Base-by-base conservation (phyloP, 2,113 vertebrate species). In the Podiceps cristatus region DNA sequence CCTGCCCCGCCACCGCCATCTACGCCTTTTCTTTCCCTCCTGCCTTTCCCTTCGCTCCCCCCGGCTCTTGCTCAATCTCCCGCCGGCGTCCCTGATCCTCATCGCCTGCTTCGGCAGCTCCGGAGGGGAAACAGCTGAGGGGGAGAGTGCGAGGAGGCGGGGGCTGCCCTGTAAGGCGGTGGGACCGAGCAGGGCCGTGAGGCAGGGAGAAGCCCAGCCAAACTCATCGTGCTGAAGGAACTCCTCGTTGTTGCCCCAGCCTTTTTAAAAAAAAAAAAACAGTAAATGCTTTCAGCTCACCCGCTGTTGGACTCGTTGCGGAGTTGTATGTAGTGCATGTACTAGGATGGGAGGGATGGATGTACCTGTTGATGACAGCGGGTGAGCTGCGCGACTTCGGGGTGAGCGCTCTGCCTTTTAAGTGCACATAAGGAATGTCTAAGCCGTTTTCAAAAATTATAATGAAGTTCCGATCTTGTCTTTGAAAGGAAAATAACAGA, bases 341-440 rank as follows among this genome's bases (percentile, higher is more conserved):
- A 2, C 20, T 35, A 11, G 47, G 55, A 4, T 31, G 69, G 17
- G 27, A 1, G 28, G 0, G 66, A 20, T 60, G 67, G 73, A 37
- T 40, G 60, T 33, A 17, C 40, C 66, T 71, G 58, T 23, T 35
- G 28, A 7, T 29, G 45, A 8, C 59, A 20, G 5, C 59, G 35
- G 74, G 52, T 44, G 74, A 62, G 40, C 69, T 23, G 33, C 17
- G 18, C 1, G 3, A 7, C 14, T 0, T 17, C 12, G 14, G 60
- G 10, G 18, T 19, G 69, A 33, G 49, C 6, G 1, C 45, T 60
- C 35, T 16, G 14, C 63, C 13, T 9, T 63, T 11, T 4, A 5
- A 45, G 7, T 6, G 17, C 49, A 5, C 19, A 0, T 3, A 2
- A 31, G 11, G 13, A 25, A 5, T 0, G 7, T 37, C 47, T 31